phyloP scores from a whole-genome alignment of 2,113 vertebrate species.

The Phycodurus eques region DNA sequence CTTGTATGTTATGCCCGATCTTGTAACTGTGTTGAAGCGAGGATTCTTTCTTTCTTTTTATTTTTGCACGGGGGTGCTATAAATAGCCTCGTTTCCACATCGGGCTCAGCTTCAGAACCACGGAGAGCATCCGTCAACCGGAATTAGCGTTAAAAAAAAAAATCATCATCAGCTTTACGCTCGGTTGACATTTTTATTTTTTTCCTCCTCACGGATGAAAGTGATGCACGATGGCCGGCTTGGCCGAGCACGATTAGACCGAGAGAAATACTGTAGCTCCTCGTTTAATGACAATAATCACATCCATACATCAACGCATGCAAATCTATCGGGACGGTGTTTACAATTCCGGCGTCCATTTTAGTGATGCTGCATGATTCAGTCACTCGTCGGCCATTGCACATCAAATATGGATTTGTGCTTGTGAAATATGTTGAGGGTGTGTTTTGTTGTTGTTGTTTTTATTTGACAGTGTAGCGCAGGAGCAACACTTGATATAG shows the following conservation, averaged over 20 bases:
- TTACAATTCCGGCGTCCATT: slow-evolving; percentile 65
- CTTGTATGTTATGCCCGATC: background rate
- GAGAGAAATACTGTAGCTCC: background rate
- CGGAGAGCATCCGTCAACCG: slow-evolving; percentile 63
- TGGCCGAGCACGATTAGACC: background rate
- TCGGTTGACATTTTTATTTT: background rate
- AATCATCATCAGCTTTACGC: too few relatives aligned
- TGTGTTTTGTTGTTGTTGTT: background rate
- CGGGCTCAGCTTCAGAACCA: slow-evolving; percentile 71
- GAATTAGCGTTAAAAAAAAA: background rate
- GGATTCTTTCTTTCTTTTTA: background rate
- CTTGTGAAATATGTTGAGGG: slow-evolving; percentile 3
- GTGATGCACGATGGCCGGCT: slow-evolving; percentile 5
- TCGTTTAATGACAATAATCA: background rate
- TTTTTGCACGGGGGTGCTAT: background rate
- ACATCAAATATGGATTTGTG: slow-evolving; percentile 27
- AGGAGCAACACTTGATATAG: background rate
- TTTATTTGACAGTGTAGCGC: background rate
- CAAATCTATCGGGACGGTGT: slow-evolving; percentile 32
- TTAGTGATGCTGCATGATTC: slow-evolving; percentile 42
- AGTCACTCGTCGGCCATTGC: slow-evolving; percentile 33
- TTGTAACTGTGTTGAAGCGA: background rate
- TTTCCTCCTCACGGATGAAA: background rate
- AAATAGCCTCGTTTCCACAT: slow-evolving; percentile 27
- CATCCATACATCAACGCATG: background rate